Evolutionary conservation across 2,888 invertebrate species (phyloP).

Genomic region (Lithophane semibrunnea): DNA sequence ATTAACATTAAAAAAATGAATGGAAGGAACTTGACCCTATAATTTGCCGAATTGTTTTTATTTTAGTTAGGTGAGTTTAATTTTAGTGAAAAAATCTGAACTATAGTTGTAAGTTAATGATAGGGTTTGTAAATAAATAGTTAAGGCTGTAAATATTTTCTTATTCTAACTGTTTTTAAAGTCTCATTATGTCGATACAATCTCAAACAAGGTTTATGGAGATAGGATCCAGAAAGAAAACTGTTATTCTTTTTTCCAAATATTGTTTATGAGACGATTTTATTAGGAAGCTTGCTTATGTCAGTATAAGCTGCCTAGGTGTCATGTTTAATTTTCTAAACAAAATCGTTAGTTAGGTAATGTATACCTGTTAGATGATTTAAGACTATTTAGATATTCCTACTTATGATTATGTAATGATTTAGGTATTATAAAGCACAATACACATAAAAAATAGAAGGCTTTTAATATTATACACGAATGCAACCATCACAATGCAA

Average conservation of each 20-base stretch:
- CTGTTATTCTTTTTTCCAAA: constrained; percentile 28
- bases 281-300: constrained; percentile 57
- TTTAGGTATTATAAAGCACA: constrained; percentile 44
- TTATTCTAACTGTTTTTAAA: constrained; percentile 59
- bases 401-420: constrained; percentile 54
- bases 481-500: constrained; percentile 52
- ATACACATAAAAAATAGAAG: constrained; percentile 50
- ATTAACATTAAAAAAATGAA: constrained; percentile 22
- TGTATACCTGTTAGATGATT: constrained; percentile 64
- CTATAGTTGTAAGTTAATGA: constrained; percentile 57
- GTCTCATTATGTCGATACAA: constrained; percentile 54
- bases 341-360: constrained; percentile 61
- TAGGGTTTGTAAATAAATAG: constrained; percentile 73
- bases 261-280: constrained; percentile 28
- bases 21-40: constrained; percentile 24
- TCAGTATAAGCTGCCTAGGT: constrained; percentile 59
- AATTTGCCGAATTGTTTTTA: constrained; percentile 49
- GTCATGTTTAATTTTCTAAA: constrained; percentile 73
- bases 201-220: constrained; percentile 33
- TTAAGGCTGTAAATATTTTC: constrained; percentile 76
- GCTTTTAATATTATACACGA: constrained; percentile 16
- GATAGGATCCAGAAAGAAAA: constrained; percentile 8
- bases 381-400: constrained; percentile 63
- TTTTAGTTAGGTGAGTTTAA: constrained; percentile 49
- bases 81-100: constrained; percentile 66